These are phyloP conservation scores for Oedothorax gibbosus DNA, from an alignment of 1,140 invertebrate species.

Conservation along the genomic window DNA sequence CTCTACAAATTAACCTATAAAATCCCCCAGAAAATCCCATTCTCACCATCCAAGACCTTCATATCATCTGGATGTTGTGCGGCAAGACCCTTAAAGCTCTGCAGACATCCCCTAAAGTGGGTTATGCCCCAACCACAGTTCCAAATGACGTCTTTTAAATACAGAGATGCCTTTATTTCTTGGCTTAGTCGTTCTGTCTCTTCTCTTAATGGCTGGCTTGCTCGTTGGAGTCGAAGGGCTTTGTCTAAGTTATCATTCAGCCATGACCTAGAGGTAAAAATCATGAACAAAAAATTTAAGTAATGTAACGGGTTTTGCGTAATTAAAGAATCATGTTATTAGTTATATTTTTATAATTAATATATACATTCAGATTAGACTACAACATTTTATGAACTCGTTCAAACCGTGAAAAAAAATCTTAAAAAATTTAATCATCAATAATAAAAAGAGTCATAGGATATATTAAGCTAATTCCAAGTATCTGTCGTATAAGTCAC, in stretches of 20 bases:
- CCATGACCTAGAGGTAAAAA: slow-evolving; percentile 71
- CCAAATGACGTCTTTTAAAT: slow-evolving; percentile 75
- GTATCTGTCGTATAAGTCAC: too few species aligned
- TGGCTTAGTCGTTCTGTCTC: slow-evolving; percentile 77
- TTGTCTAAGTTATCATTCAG: slow-evolving; percentile 75
- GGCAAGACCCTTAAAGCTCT: slow-evolving; percentile 75
- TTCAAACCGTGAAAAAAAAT: too few species aligned
- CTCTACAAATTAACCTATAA: neutral
- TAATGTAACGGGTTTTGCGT: too few species aligned
- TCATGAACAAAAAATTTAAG: too few species aligned
- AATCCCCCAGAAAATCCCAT: neutral
- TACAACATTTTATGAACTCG: too few species aligned
- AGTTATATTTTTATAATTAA: too few species aligned
- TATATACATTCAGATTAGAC: too few species aligned
- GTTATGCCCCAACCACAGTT: slow-evolving; percentile 90
- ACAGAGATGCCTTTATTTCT: slow-evolving; percentile 69
- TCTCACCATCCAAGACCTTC: slow-evolving; percentile 68
- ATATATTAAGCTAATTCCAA: too few species aligned
- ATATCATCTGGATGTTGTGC: slow-evolving; percentile 79
- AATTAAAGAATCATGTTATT: too few species aligned
- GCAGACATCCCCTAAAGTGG: slow-evolving; percentile 85
- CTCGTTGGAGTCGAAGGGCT: slow-evolving; percentile 74
- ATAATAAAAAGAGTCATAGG: too few species aligned
- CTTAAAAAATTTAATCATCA: too few species aligned
- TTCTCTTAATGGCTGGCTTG: slow-evolving; percentile 75